Percentiles rank a stretch among this genome's conserved stretches.
These are phyloP conservation scores for Sebastes trivittatus DNA, from an alignment of 2,797 vertebrate species.

Conservation along the genomic window DNA sequence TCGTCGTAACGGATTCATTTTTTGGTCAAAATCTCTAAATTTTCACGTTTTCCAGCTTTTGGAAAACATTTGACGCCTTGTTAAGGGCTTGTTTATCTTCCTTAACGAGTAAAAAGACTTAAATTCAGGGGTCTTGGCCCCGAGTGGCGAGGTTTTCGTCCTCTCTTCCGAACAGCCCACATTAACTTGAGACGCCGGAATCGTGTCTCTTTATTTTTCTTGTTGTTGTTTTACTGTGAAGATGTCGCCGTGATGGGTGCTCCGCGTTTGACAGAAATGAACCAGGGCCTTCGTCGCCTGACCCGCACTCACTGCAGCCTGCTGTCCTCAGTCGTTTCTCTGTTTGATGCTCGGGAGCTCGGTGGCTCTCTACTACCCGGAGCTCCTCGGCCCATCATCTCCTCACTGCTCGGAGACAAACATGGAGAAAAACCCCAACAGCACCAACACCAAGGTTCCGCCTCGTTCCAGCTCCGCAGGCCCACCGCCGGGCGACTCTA, in stretches of 20 bases:
- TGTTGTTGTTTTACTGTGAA: constrained; percentile 77
- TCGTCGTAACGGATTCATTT: constrained; percentile 24
- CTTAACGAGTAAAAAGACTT: constrained; percentile 41
- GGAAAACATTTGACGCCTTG: constrained; percentile 71
- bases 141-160: constrained; percentile 73
- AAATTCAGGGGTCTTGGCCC: constrained; percentile 74
- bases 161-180: constrained; percentile 41
- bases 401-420: constrained; percentile 60
- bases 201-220: constrained; percentile 82
- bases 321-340: constrained; percentile 69
- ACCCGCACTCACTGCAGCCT: constrained; percentile 83
- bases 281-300: constrained; percentile 89
- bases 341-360: constrained; percentile 82
- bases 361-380: constrained; percentile 80
- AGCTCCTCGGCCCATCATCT: constrained; percentile 86
- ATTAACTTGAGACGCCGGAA: constrained; percentile 80
- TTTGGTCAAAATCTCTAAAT: constrained; percentile 57
- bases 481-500: constrained; percentile 89
- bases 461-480: constrained; percentile 92
- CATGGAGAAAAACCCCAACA: constrained; percentile 87
- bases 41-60: constrained; percentile 68
- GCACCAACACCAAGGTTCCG: constrained; percentile 88
- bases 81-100: constrained; percentile 61
- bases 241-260: constrained; percentile 98
- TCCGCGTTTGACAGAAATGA: constrained; percentile 93